phyloP scores from a whole-genome alignment of 2,888 invertebrate genomes.

The Cosmorhoe ocellata region DNA sequence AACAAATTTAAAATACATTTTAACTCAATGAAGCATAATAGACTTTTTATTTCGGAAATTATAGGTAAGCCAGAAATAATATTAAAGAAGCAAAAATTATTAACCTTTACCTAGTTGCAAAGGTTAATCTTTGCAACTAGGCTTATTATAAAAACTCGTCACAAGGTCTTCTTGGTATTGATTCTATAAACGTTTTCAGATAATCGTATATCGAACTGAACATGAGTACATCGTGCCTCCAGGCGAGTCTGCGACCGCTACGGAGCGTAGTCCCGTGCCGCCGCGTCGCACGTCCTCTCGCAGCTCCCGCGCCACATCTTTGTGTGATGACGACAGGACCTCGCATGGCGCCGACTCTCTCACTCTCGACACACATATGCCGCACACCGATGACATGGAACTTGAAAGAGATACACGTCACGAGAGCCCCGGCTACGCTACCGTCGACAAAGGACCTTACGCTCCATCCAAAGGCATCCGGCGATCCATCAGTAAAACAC shows the following conservation, averaged over 20 bases:
- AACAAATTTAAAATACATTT: too few relatives aligned
- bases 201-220: conserved; percentile 85
- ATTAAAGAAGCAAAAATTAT: too few relatives aligned
- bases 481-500: conserved; percentile 80
- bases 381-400: conserved; percentile 55
- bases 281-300: conserved; percentile 82
- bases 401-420: conserved; percentile 67
- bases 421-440: conserved; percentile 87
- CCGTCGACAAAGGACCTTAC: conserved; percentile 88
- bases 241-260: conserved; percentile 54
- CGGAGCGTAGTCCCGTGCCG: conserved; percentile 77
- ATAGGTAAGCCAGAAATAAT: too few relatives aligned
- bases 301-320: conserved; percentile 78
- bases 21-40: too few relatives aligned
- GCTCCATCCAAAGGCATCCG: conserved; percentile 83
- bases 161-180: background rate
- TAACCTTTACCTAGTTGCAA: too few relatives aligned
- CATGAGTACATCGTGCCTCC: conserved; percentile 86
- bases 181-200: conserved; percentile 65
- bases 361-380: conserved; percentile 73
- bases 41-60: too few relatives aligned
- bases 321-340: conserved; percentile 87
- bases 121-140: too few relatives aligned
- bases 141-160: too few relatives aligned
- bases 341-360: conserved; percentile 88